These are phyloP conservation scores for Thelaira solivaga DNA, from an alignment of 2,888 invertebrate species.

Conservation along the genomic window DNA sequence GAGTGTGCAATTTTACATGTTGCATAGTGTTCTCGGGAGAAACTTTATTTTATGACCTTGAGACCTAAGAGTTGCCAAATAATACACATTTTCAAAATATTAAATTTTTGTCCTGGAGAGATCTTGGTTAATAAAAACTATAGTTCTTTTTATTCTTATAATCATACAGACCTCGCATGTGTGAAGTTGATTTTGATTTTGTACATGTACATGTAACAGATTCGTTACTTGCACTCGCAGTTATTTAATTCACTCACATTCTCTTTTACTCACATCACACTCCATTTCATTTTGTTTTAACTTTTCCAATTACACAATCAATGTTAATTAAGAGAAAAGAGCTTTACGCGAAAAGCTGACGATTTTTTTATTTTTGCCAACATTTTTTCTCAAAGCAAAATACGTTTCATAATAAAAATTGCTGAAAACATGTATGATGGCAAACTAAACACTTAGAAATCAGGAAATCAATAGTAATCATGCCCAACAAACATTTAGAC, in stretches of 20 bases:
- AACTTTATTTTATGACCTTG: no score
- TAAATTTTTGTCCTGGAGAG: no score
- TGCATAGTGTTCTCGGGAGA: no score
- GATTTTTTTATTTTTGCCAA: not conserved
- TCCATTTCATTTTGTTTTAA: conserved; percentile 14
- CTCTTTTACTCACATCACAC: conserved; percentile 10
- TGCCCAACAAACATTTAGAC: no score
- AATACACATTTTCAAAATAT: no score
- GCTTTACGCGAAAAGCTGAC: not conserved
- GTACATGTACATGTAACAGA: not conserved
- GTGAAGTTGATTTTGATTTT: not conserved
- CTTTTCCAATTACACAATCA: conserved; percentile 54
- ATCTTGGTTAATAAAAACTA: no score
- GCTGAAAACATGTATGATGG: no score
- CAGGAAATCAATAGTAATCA: no score
- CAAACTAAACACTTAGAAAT: no score
- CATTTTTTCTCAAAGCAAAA: not conserved
- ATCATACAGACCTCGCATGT: not conserved
- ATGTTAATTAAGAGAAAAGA: conserved; percentile 56
- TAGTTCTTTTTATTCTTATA: no score
- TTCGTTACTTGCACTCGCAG: not conserved
- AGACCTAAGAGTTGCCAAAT: no score
- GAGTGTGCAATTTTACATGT: no score
- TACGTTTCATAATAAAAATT: not conserved
- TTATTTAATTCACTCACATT: not conserved